Conservation (phyloP, 1,140 invertebrate genomes). For the Papilio dardanus region DNA sequence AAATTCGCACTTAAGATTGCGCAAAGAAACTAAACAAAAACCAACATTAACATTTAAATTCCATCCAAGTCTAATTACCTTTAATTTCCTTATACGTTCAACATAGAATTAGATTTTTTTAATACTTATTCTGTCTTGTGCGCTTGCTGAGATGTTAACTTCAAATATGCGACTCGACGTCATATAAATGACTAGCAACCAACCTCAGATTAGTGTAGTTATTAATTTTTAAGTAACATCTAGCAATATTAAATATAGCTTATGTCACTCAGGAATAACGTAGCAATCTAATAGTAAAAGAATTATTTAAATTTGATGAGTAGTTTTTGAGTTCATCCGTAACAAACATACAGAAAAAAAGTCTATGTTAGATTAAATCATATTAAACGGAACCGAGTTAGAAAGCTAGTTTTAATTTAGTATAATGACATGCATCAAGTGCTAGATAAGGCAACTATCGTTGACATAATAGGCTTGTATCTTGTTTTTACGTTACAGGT, state of each 20-base stretch:
- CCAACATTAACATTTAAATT: not conserved
- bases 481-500: constrained; percentile 27
- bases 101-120: not conserved
- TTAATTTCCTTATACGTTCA: not conserved
- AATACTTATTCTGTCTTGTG: not conserved
- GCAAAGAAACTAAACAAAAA: not conserved
- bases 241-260: too few species aligned
- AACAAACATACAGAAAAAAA: not conserved
- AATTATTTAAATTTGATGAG: too few species aligned
- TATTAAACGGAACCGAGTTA: not conserved
- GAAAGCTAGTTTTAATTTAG: constrained; percentile 31
- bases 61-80: constrained; percentile 11
- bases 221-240: too few species aligned
- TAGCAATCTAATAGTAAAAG: too few species aligned
- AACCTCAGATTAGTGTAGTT: not conserved
- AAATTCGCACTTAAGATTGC: constrained; percentile 11
- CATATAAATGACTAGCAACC: not conserved
- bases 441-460: constrained; percentile 27
- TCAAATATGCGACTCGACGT: constrained; percentile 3
- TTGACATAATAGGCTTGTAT: constrained; percentile 23
- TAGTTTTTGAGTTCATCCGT: too few species aligned
- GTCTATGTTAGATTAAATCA: not conserved
- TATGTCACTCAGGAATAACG: too few species aligned
- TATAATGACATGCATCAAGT: constrained; percentile 35
- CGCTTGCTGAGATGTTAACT: too few species aligned